A percentile compares a stretch with the other conserved stretches of the same genome.
Conservation (phyloP, 2,797 vertebrate genomes). For the Pangasius macronema region DNA sequence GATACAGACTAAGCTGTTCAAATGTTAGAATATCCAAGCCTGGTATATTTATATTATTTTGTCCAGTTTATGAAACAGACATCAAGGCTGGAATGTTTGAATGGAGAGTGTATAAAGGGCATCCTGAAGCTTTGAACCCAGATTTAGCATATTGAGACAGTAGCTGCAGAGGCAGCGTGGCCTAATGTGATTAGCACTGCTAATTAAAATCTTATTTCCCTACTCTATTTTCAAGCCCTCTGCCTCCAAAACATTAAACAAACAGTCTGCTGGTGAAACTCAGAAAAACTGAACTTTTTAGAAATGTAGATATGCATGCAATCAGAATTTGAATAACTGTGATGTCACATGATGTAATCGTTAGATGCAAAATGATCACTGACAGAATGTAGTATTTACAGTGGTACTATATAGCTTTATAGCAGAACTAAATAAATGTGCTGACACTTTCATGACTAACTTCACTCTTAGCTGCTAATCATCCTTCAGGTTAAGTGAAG, state of each 20-base stretch:
- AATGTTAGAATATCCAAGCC: background rate
- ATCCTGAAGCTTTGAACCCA: conserved; percentile 54
- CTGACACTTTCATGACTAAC: background rate
- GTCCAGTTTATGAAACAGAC: conserved; percentile 43
- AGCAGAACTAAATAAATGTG: background rate
- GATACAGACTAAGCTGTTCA: conserved; percentile 33
- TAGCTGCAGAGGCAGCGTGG: conserved; percentile 39
- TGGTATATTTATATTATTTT: conserved; percentile 38
- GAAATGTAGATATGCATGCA: conserved; percentile 3
- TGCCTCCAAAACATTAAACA: conserved; percentile 24
- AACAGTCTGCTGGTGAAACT: conserved; percentile 42
- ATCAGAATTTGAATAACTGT: conserved; percentile 29
- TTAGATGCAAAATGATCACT: background rate
- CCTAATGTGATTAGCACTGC: conserved; percentile 55
- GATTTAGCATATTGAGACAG: conserved; percentile 55
- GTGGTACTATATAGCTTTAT: background rate
- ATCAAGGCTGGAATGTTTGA: conserved; percentile 47
- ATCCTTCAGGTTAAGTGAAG: background rate
- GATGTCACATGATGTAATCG: conserved; percentile 18
- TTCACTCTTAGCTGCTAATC: background rate
- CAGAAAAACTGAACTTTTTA: conserved; percentile 45
- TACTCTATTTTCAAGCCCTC: conserved; percentile 40
- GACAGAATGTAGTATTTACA: background rate
- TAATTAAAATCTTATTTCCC: conserved; percentile 53
- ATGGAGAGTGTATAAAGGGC: conserved; percentile 55